These are phyloP conservation scores for Actenoides lindsayi DNA, from an alignment of 2,113 vertebrate genomes.

Conservation along the genomic window DNA sequence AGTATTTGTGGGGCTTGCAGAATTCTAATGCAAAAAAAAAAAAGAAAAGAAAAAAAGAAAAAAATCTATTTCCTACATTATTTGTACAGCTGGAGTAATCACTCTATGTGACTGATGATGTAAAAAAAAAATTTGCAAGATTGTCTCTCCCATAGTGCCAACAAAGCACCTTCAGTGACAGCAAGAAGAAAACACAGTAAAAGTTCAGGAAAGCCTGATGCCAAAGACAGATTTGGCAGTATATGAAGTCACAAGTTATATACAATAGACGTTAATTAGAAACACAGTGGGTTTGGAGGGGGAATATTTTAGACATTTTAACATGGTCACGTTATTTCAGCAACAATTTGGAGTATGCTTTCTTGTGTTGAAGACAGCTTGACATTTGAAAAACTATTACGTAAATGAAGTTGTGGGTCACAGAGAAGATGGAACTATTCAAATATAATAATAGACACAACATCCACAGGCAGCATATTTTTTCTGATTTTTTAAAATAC, in stretches of 20 bases:
- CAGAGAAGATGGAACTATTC: not conserved
- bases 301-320: not conserved
- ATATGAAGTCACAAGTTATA: not conserved
- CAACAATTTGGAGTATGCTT: not conserved
- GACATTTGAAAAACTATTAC: not conserved
- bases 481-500: not conserved
- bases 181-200: constrained; percentile 19
- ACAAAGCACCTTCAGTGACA: constrained; percentile 13
- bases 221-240: constrained; percentile 5
- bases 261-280: constrained; percentile 14
- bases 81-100: constrained; percentile 84
- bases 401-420: not conserved
- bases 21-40: constrained; percentile 75
- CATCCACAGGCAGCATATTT: no score
- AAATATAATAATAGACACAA: not conserved
- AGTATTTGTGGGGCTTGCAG: constrained; percentile 76
- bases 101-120: constrained; percentile 29
- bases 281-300: not conserved
- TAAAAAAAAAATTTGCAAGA: not conserved
- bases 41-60: constrained; percentile 67
- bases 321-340: not conserved
- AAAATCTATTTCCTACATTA: constrained; percentile 80
- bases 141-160: constrained; percentile 19
- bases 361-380: not conserved
- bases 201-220: constrained; percentile 34